Percentiles rank a stretch among this genome's conserved stretches.
Evolutionary conservation across 1,140 invertebrate genomes (phyloP).

Genomic region (Hyles vespertilio): DNA sequence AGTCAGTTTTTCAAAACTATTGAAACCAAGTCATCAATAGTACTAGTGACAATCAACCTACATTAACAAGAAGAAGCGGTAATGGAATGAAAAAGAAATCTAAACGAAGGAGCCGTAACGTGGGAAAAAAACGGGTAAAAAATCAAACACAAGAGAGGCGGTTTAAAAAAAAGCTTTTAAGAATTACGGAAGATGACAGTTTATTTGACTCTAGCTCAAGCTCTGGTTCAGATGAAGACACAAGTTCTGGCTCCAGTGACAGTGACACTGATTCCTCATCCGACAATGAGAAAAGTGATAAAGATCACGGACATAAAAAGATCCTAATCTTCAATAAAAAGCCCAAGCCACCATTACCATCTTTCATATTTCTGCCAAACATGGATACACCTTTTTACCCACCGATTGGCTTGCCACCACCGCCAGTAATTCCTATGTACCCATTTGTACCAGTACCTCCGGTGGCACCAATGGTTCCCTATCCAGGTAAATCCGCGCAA

Average conservation of each 20-base stretch:
- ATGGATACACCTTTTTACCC: constrained; percentile 59
- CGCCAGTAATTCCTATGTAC: constrained; percentile 54
- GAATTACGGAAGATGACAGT: constrained; percentile 58
- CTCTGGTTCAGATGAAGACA: constrained; percentile 21
- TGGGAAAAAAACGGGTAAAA: constrained; percentile 27
- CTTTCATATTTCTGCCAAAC: constrained; percentile 61
- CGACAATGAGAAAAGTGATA: constrained; percentile 8
- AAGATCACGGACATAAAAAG: constrained; percentile 52
- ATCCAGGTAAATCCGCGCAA: constrained; percentile 20
- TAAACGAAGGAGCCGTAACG: constrained; percentile 28
- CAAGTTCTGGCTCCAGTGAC: constrained; percentile 18
- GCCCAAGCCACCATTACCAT: constrained; percentile 49
- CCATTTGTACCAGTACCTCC: constrained; percentile 58
- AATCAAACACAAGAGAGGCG: constrained; percentile 26
- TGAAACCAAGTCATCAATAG: constrained; percentile 60
- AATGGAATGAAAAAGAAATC: constrained; percentile 18
- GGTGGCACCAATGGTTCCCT: constrained; percentile 27
- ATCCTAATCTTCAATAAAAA: constrained; percentile 56
- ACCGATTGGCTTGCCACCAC: constrained; percentile 49
- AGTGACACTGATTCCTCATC: constrained; percentile 15
- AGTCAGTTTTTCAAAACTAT: constrained; percentile 67
- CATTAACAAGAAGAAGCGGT: constrained; percentile 39
- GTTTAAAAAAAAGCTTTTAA: constrained; percentile 41
- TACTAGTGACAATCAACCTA: constrained; percentile 32
- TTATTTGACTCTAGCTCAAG: constrained; percentile 44